A percentile compares a stretch with the other conserved stretches of the same genome.
phyloP scores from a whole-genome alignment of 23 tunicate genomes.

The Trididemnum miniatum region DNA sequence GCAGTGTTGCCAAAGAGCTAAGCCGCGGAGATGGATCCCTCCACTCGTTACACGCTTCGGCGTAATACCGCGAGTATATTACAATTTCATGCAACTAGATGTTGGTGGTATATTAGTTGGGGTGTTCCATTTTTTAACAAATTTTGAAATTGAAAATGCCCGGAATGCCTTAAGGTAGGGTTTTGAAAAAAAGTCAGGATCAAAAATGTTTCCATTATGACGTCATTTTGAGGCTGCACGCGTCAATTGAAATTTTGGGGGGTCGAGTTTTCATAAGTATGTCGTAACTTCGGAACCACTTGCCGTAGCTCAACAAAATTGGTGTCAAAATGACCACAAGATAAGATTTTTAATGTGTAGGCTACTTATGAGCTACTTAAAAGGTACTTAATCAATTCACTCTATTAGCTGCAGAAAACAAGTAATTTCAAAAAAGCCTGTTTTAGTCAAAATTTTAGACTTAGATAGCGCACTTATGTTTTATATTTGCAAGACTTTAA shows the following conservation, averaged over 20 bases:
- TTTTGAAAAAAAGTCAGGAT: background rate
- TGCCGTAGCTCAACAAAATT: background rate
- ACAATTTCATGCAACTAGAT: too few species aligned
- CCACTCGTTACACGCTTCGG: too few species aligned
- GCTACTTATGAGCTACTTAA: background rate
- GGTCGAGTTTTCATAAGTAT: background rate
- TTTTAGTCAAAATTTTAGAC: background rate
- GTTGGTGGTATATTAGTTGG: too few species aligned
- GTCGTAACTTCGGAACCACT: background rate
- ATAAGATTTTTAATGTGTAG: background rate
- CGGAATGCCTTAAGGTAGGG: background rate
- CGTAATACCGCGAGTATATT: too few species aligned
- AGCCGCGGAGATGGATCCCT: too few species aligned
- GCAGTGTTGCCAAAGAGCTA: too few species aligned
- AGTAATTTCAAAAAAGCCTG: background rate
- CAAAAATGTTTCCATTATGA: background rate
- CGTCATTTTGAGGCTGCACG: conserved; percentile 11
- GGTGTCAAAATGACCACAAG: background rate
- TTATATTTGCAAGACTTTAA: too few species aligned
- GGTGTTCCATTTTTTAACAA: too few species aligned
- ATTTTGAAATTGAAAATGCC: too few species aligned
- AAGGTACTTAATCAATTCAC: background rate
- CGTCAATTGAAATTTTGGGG: conserved; percentile 15
- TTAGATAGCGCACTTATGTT: too few species aligned
- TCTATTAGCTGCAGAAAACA: background rate